phyloP scores from a whole-genome alignment of 1,140 invertebrate species.

The Brachionus plicatilis region DNA sequence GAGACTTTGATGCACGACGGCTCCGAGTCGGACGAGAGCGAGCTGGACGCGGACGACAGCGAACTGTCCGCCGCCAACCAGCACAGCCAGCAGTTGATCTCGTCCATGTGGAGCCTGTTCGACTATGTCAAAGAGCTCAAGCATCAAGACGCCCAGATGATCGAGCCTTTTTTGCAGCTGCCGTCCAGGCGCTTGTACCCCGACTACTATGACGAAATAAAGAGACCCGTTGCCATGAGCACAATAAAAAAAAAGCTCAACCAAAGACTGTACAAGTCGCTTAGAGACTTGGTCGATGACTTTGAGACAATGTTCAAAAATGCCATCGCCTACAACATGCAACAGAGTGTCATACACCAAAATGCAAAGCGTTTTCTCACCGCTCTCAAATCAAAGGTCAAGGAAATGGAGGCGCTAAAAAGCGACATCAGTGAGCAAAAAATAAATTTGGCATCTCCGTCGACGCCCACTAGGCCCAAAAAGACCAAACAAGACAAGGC shows the following conservation, averaged over 20 bases:
- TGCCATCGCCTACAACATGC: constrained; percentile 85
- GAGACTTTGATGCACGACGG: background rate
- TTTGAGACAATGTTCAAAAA: constrained; percentile 98
- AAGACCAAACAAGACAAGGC: background rate
- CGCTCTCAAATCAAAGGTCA: background rate
- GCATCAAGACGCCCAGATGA: constrained; percentile 56
- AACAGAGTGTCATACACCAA: constrained; percentile 74
- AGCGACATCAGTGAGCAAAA: background rate
- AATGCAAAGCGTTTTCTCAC: constrained; percentile 35
- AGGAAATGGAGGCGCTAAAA: background rate
- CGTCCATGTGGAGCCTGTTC: background rate
- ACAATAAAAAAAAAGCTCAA: constrained; percentile 84
- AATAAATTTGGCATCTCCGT: background rate
- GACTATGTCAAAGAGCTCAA: constrained; percentile 9
- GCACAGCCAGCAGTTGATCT: background rate
- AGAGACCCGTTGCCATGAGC: constrained; percentile 84
- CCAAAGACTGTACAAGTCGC: constrained; percentile 66
- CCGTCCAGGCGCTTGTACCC: constrained; percentile 77
- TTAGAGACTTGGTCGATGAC: constrained; percentile 84
- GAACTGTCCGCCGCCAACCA: background rate
- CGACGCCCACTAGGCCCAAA: background rate
- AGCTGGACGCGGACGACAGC: background rate
- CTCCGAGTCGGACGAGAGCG: background rate
- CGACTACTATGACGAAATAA: constrained; percentile 96
- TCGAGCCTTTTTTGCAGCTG: constrained; percentile 84